Evolutionary conservation across 1,140 invertebrate genomes (phyloP).

Genomic region (Chironomus striatipennis): DNA sequence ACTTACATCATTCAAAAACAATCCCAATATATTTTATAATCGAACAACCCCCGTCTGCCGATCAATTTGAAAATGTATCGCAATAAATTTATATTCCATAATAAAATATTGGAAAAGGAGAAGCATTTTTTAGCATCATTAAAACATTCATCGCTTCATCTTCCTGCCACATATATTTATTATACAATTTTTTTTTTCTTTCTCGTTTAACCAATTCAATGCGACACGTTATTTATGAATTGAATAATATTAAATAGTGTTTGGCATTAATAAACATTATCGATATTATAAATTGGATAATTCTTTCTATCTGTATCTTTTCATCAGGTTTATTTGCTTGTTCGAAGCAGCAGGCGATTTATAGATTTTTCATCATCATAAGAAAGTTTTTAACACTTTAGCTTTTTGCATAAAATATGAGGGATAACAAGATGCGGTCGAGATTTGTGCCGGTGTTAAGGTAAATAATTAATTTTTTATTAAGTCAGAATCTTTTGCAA

Average conservation of each 20-base stretch:
- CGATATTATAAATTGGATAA: constrained; percentile 3
- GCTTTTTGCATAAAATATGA: no score
- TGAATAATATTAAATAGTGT: constrained; percentile 8
- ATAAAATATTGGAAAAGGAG: neutral
- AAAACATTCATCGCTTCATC: neutral
- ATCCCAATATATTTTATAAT: no score
- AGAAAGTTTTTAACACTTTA: no score
- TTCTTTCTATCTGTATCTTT: neutral
- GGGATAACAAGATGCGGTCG: no score
- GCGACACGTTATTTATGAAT: neutral
- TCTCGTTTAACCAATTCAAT: neutral
- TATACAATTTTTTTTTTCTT: neutral
- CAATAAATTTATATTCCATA: neutral
- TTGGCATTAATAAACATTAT: constrained; percentile 3
- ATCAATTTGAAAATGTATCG: neutral
- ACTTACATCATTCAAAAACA: no score
- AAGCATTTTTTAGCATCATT: neutral
- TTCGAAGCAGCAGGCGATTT: no score
- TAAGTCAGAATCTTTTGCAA: no score
- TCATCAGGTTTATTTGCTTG: neutral
- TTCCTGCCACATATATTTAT: neutral
- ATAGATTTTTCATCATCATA: no score
- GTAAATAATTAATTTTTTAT: no score
- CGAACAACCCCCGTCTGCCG: neutral
- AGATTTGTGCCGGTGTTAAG: no score